A percentile compares a stretch with the other conserved stretches of the same genome.
phyloP scores from a whole-genome alignment of 2,888 invertebrate genomes.

The Drosophila mettleri region DNA sequence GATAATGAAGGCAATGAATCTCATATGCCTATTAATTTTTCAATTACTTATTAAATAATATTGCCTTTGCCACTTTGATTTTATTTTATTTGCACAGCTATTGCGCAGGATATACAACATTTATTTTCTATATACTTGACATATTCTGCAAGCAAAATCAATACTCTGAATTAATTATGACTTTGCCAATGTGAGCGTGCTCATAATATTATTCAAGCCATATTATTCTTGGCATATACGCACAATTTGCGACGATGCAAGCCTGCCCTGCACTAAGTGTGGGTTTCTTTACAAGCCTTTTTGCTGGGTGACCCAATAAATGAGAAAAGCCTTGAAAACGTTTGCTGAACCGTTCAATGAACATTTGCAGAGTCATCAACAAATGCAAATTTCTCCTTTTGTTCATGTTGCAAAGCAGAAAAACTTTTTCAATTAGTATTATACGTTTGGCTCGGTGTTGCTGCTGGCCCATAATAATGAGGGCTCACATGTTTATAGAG shows the following conservation, averaged over 20 bases:
- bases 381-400: constrained; percentile 45
- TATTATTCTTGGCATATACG: neutral
- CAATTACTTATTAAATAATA: neutral
- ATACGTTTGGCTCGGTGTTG: neutral
- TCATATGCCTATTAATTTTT: neutral
- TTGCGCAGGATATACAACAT: neutral
- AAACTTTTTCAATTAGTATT: constrained; percentile 68
- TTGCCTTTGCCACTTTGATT: neutral
- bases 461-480: neutral
- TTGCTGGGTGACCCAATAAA: constrained; percentile 64
- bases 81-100: neutral
- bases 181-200: neutral
- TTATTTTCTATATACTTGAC: neutral
- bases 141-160: neutral
- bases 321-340: constrained; percentile 63
- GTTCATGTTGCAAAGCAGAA: constrained; percentile 14
- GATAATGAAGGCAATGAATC: neutral
- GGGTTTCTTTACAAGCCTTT: constrained; percentile 4
- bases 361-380: constrained; percentile 35
- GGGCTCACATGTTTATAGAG: neutral
- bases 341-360: constrained; percentile 59
- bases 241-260: constrained; percentile 13
- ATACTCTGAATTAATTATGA: constrained; percentile 8
- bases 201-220: constrained; percentile 4
- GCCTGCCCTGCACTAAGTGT: neutral